Base-by-base conservation (phyloP, 2,797 vertebrate species). In the Sebastes nivosus region DNA sequence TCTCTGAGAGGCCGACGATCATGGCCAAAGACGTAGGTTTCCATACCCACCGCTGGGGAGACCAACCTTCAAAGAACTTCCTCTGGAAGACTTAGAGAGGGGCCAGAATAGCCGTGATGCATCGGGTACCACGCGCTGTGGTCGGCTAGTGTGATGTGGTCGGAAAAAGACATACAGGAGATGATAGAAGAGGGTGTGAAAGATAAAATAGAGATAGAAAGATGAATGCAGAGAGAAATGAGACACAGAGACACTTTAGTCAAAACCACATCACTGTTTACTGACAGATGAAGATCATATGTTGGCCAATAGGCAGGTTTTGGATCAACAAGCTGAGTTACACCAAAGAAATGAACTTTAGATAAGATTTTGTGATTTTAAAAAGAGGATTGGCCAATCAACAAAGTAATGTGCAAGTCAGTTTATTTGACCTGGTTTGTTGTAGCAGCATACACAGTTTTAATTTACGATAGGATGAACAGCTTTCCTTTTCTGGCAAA, bases 21-120 rank as follows among this genome's bases (percentile, higher is more conserved):
- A 52, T 22, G 66, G 83, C 30, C 72, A 72, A 90, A 73, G 59
- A 75, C 6, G 6, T 60, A 72, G 79, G 75, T 93, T 92, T 91
- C 87, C 87, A 72, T 70, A 52, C 58, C 68, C 68, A 74, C 63
- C 9, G 6, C 22, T 22, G 58, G 13, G 57, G 58, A 76, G 61
- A 6, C 2, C 6, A 77, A 74, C 79, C 55, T 72, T 80, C 18
- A 79, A 58, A 86, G 29, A n/a, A 74, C 74, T 87, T 92, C 88
- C 82, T 70, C 75, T 79, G 63, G 71, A 73, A 79, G 78, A 24
- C 36, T 63, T 14, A 10, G 24, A 60, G 13, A 20, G 14, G 24
- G 77, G 22, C 67, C 30, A 13, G n/a, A 68, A 34, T 54, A 79
- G 34, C 86, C 64, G 1, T 84, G 88, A 91, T 85, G 90, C 55